These are phyloP conservation scores for Pelodytes ibericus DNA, from an alignment of 2,797 vertebrate species.

Conservation along the genomic window DNA sequence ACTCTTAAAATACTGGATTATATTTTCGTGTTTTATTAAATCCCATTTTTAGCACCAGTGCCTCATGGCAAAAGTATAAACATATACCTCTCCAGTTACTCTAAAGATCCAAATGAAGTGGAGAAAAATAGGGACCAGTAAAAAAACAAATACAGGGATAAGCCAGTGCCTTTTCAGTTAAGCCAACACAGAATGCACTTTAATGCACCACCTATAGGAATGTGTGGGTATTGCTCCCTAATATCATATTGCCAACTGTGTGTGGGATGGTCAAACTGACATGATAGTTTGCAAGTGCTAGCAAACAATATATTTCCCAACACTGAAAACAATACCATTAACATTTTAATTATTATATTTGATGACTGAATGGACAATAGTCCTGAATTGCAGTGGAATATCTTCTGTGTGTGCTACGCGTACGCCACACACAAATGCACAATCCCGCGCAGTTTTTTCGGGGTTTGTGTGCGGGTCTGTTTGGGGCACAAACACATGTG, in stretches of 20 bases:
- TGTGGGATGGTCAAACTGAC: background rate
- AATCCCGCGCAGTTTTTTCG: too few relatives aligned
- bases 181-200: constrained; percentile 38
- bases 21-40: background rate
- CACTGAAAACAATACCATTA: background rate
- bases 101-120: background rate
- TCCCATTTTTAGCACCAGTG: background rate
- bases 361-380: too few relatives aligned
- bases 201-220: constrained; percentile 1
- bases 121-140: constrained; percentile 7
- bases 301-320: background rate
- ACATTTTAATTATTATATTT: too few relatives aligned
- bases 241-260: background rate
- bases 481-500: too few relatives aligned
- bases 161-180: constrained; percentile 46
- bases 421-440: too few relatives aligned
- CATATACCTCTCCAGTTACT: constrained; percentile 27
- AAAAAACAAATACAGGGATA: constrained; percentile 38
- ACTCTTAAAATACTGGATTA: too few relatives aligned
- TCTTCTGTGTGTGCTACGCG: too few relatives aligned
- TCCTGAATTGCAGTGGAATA: too few relatives aligned
- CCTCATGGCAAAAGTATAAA: background rate
- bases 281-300: background rate
- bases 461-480: too few relatives aligned
- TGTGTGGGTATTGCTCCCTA: constrained; percentile 25